phyloP scores from a whole-genome alignment of 2,113 vertebrate genomes.

The Pimephales promelas region DNA sequence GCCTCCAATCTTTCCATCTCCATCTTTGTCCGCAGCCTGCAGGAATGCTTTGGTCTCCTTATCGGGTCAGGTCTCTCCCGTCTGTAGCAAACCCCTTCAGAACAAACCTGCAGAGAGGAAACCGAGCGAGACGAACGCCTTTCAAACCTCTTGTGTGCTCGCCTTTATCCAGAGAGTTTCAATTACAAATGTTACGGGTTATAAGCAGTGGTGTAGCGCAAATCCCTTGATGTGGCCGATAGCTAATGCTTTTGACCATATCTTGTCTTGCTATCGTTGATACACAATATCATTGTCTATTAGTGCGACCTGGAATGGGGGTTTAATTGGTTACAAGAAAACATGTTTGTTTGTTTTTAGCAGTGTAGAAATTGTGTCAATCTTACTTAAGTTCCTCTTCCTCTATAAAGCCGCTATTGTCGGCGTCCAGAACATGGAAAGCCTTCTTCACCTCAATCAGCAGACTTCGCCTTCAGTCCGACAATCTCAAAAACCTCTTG shows the following conservation, averaged over 20 bases:
- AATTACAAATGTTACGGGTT: not conserved
- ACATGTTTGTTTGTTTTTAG: too few relatives aligned
- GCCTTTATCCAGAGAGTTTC: not conserved
- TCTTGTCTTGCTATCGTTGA: too few relatives aligned
- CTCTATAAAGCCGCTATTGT: slow-evolving; percentile 83
- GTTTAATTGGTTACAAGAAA: too few relatives aligned
- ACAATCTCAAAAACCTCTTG: slow-evolving; percentile 83
- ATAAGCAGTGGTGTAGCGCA: not conserved
- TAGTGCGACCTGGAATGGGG: too few relatives aligned
- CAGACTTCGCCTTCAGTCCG: slow-evolving; percentile 78
- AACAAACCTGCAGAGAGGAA: slow-evolving; percentile 76
- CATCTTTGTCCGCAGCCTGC: slow-evolving; percentile 93
- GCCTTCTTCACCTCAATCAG: slow-evolving; percentile 77
- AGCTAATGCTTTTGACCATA: too few relatives aligned
- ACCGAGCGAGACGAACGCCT: slow-evolving; percentile 1
- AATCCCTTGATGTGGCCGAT: too few relatives aligned
- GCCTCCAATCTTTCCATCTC: slow-evolving; percentile 94
- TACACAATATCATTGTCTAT: too few relatives aligned
- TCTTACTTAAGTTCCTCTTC: slow-evolving; percentile 84
- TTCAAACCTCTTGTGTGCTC: slow-evolving; percentile 4
- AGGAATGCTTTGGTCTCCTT: slow-evolving; percentile 90
- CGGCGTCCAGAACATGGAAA: slow-evolving; percentile 82
- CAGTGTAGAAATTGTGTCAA: not conserved
- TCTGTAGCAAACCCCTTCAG: slow-evolving; percentile 86
- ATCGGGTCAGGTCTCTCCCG: slow-evolving; percentile 85